Evolutionary conservation across 2,888 invertebrate genomes (phyloP), one percentile per base, ranked within the genome.

Genomic region (Epistrophe eligans): DNA sequence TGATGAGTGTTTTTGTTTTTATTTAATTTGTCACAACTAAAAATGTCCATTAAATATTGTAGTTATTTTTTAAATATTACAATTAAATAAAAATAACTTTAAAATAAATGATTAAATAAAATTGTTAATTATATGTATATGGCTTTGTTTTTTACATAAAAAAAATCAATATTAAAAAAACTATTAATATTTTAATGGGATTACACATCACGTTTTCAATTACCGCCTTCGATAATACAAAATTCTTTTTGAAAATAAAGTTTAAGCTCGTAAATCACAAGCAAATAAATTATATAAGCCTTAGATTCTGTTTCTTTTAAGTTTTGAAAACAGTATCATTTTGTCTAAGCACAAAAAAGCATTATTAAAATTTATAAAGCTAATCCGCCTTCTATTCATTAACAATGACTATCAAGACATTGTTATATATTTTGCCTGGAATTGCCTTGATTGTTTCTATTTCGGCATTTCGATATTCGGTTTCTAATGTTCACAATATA

Each of bases 401-500:
- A 57, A 50, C 32, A 9, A 55, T 55, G 52, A n/a, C 13, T 52
- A 6, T 13, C 10, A 70, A 40, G 11, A 70, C 2, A 0, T 11
- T 52, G 6, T 1, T 15, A 6, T 52, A 57, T 2, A 0, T 66
- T 19, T 17, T 52, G 1, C 4, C 15, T 17, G 28, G 15, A 55
- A 19, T 76, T 11, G 7, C 8, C 7, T 9, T 79, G 8, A 0
- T 64, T 8, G 19, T 2, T 19, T 72, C 55, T 8, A 57, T 11
- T 45, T 28, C 19, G 2, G 48, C 24, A 15, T 13, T 24, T 35
- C 19, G 10, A 19, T 55, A 40, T 40, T 72, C 79, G 5, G 2
- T 48, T 17, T 72, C 79, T 4, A 72, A 64, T 10, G 45, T 79
- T 40, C 17, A 38, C 0, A 64, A 72, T 24, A 28, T 79, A 4